These are phyloP conservation scores for Urocyon cinereoargenteus DNA, from an alignment of 2,797 vertebrate genomes.

Conservation along the genomic window DNA sequence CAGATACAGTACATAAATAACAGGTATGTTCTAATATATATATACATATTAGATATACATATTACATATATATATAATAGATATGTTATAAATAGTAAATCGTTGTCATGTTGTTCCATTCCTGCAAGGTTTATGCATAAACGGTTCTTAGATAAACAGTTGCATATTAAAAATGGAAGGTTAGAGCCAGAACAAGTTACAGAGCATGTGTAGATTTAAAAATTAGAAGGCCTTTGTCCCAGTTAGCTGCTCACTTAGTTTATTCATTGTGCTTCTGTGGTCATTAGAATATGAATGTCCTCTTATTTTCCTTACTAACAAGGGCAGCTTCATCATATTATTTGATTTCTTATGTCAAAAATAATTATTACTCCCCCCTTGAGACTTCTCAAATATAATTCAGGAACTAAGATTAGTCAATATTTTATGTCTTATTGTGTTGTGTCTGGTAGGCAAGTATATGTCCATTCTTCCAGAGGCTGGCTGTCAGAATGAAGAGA, in stretches of 20 bases:
- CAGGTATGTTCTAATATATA: background rate
- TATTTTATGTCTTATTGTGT: background rate
- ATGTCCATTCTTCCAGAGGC: background rate
- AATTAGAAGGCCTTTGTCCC: background rate
- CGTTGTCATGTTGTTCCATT: background rate
- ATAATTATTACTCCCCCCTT: background rate
- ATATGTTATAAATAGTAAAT: background rate
- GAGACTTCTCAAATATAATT: background rate
- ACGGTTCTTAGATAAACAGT: background rate
- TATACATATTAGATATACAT: background rate
- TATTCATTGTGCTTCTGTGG: background rate
- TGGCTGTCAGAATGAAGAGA: background rate
- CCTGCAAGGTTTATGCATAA: background rate
- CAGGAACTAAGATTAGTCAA: background rate
- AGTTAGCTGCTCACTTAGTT: background rate
- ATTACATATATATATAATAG: background rate
- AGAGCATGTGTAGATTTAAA: background rate
- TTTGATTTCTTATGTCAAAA: background rate
- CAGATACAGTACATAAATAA: background rate
- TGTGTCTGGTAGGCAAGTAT: background rate
- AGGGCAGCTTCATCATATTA: background rate
- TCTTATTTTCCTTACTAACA: background rate
- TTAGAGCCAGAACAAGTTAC: background rate
- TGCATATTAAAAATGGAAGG: slow-evolving; percentile 2
- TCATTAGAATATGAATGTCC: background rate